phyloP scores from a whole-genome alignment of 1,140 invertebrate species.

The Leptinotarsa texana region DNA sequence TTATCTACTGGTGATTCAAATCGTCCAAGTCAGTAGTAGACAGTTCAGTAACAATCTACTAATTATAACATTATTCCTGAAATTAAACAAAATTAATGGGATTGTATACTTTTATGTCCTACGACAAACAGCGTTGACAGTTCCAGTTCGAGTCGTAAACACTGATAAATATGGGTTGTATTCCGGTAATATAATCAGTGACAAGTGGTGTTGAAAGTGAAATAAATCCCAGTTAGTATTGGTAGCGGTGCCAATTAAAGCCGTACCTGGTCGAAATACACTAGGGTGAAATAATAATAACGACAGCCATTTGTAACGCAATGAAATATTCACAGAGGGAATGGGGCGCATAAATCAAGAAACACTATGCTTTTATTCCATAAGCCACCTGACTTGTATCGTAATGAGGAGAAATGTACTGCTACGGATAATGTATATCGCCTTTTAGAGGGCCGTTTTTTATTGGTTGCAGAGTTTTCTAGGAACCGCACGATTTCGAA shows the following conservation, averaged over 20 bases:
- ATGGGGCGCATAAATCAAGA: slow-evolving; percentile 45
- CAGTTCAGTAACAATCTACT: neutral
- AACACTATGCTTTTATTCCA: slow-evolving; percentile 28
- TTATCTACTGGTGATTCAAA: no score
- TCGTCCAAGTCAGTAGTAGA: no score
- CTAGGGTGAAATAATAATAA: slow-evolving; percentile 47
- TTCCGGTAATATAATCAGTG: slow-evolving; percentile 44
- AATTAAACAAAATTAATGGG: slow-evolving; percentile 3
- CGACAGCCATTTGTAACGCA: slow-evolving; percentile 46
- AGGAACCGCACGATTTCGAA: neutral
- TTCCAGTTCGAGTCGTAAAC: slow-evolving; percentile 20
- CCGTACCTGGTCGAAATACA: slow-evolving; percentile 29
- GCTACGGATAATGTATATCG: slow-evolving; percentile 3
- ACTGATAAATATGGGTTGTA: slow-evolving; percentile 39
- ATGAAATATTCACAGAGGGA: slow-evolving; percentile 47
- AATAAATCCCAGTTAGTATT: slow-evolving; percentile 47
- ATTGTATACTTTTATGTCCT: slow-evolving; percentile 7
- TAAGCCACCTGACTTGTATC: slow-evolving; percentile 19
- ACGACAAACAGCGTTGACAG: slow-evolving; percentile 32
- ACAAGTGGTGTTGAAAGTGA: slow-evolving; percentile 44
- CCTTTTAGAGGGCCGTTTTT: slow-evolving; percentile 9
- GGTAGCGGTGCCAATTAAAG: slow-evolving; percentile 44
- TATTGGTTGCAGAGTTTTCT: neutral
- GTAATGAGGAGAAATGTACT: slow-evolving; percentile 19
- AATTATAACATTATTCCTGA: neutral